Evolutionary conservation across 1,140 invertebrate genomes (phyloP), one percentile per base, ranked within the genome.

Genomic region (Panagrolaimus sp.): DNA sequence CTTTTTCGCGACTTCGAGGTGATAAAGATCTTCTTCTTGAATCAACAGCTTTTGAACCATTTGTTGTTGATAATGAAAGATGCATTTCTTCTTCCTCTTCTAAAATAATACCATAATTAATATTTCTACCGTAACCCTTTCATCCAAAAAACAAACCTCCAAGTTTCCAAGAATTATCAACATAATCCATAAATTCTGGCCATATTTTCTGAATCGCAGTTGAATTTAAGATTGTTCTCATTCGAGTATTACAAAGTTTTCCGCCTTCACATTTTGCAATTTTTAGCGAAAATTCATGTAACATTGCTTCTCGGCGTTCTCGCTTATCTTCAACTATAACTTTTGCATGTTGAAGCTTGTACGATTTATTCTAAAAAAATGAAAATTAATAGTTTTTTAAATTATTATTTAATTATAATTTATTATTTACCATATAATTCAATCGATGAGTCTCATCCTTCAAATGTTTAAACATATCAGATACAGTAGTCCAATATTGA

Each of bases 111-210:
- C 4, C 17, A 10, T 28, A 58, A 58, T 26, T 58, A 24, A 58
- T 21, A 52, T n/a, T 4, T 38, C 32, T 28, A 58, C 2, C 17
- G 28, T 17, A 58, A 58, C 3, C 17, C 8, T 12, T 58, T 26
- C 8, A 58, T 21, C 17, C 26, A 10, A 12, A 8, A 24, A 58
- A 58, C 8, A n/a, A 58, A 21, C 21, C 12, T 26, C 52, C 52
- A 17, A 71, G 21, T 71, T 71, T 71, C 70, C 70, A 71, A 7
- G 67, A 70, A 48, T 71, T 71, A 43, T 71, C 70, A 21, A 71
- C 70, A 47, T 58, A 71, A 17, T 58, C 32, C 28, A 26, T 12
- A 32, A 73, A 71, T 15, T 71, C 45, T 0, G 70, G 70, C 70
- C 70, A 71, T n/a, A 71, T 58, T 24, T 58, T 43, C n/a, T 15